Evolutionary conservation across 2,888 invertebrate species (phyloP).

Genomic region (Drosophila kanekoi): DNA sequence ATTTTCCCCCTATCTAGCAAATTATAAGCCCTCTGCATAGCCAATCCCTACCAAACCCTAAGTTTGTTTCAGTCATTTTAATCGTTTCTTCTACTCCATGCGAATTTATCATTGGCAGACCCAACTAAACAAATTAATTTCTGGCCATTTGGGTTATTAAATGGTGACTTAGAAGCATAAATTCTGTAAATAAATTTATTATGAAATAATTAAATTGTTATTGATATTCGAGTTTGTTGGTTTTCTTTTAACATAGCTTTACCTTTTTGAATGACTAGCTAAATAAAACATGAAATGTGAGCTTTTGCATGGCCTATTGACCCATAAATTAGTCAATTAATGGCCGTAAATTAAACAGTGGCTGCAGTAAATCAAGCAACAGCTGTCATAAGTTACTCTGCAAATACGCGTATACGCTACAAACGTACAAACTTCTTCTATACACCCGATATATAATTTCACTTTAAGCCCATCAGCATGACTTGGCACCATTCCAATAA

Average conservation of each 20-base stretch:
- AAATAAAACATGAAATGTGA: conserved; percentile 47
- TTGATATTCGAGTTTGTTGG: conserved; percentile 36
- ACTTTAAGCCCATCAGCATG: conserved; percentile 35
- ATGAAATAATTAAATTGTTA: conserved; percentile 19
- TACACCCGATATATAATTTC: conserved; percentile 7
- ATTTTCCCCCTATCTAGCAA: too few relatives aligned
- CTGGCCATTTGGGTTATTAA: conserved; percentile 20
- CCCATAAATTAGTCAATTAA: conserved; percentile 63
- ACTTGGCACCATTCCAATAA: conserved; percentile 35
- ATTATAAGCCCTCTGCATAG: too few relatives aligned
- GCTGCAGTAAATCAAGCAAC: conserved; percentile 15
- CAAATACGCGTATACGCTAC: conserved; percentile 9
- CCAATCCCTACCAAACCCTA: too few relatives aligned
- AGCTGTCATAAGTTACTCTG: conserved; percentile 9
- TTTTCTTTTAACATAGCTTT: conserved; percentile 27
- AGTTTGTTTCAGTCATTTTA: too few relatives aligned
- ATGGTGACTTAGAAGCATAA: conserved; percentile 2
- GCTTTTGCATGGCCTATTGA: conserved; percentile 3
- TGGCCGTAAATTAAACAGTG: conserved; percentile 45
- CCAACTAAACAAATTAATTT: conserved; percentile 4
- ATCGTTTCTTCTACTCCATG: too few relatives aligned
- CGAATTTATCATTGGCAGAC: neutral
- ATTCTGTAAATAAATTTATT: conserved; percentile 17
- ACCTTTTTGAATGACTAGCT: conserved; percentile 13
- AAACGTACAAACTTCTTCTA: neutral